Evolutionary conservation across 2,113 vertebrate genomes (phyloP), one percentile per base, ranked within the genome.

Genomic region (Thinocorus orbignyianus): DNA sequence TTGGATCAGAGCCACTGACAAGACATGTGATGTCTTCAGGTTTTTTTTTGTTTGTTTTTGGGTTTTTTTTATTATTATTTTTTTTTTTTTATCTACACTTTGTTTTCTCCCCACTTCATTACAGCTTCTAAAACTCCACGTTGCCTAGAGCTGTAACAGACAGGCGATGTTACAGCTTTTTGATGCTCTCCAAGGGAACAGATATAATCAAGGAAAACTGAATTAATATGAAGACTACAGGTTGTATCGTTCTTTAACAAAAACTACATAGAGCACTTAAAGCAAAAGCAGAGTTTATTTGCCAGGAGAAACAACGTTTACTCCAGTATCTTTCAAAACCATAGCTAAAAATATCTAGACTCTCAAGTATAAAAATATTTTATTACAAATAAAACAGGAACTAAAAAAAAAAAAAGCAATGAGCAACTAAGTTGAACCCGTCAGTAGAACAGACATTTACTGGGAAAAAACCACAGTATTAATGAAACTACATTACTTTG

Each of bases 331-430:
- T 9, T 9, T 12, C 3, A 28, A 37, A 20, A 1, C 0, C 1
- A 0, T 1, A 30, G 3, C 1, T 11, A 2, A 17, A 20, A 44
- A 0, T 0, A 0, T 5, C 0, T 0, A 20, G 7, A 19, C 0
- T 11, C 5, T 12, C 1, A 37, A 16, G 1, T 4, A 42, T 2
- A 31, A 13, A 14, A 26, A 13, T 2, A 4, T 8, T 55, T 62
- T 70, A 77, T 55, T 77, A 22, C 33, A 61, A 14, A 42, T 7
- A 13, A 23, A 41, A 6, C 1, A 39, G 6, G 1, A 19, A 31
- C 1, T 1, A 31, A 25, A 13, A 62, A 9, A 28, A 41, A 41
- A 41, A 41, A 8, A 14, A 1, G 1, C 0, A 30, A 3, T 0
- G 28, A 10, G 0, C 0, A 37, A 23, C 1, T 13, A 28, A 13